Evolutionary conservation across 2,113 vertebrate genomes (phyloP), one percentile per base, ranked within the genome.

Genomic region (Artemisiospiza belli): DNA sequence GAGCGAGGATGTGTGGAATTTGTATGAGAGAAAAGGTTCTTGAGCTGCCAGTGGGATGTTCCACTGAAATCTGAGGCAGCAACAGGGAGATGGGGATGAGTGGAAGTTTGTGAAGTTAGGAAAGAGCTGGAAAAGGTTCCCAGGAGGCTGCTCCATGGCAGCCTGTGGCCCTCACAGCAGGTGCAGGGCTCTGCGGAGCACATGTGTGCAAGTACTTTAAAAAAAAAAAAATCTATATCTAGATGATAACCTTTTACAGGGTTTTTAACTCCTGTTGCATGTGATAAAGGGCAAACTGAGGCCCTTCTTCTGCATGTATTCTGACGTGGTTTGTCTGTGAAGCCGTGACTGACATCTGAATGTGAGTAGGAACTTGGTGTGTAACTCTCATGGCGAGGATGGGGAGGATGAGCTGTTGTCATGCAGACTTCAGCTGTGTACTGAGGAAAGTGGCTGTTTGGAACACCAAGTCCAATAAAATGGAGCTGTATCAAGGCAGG

Each of bases 131-230:
- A 59, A 84, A 33, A 30, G 15, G 13, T 31, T 84, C 47, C n/a
- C 37, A n/a, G 44, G 5, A n/a, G 27, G 33, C 33, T 77, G 19
- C 5, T 83, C 35, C 10, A 8, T 7, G 20, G 30, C 27, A 74
- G 23, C 5, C 39, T 55, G 6, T 17, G 35, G n/a, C 44, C n/a
- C 33, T 58, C 0, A 0, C 43, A 70, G 76, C 31, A 89, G 30
- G 20, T n/a, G 18, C n/a, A 46, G 33, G 39, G 18, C 30, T 68
- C 46, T 68, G 35, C 37, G 14, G 7, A 46, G 22, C 63, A 52
- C 15, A 11, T 0, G 0, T 5, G 2, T 41, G 35, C 21, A 43
- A 52, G 57, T 24, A 41, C 31, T 59, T 2, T 15, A 63, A 51
- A 30, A 41, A 23, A 35, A 23, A 35, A 9, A 4, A 41, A 33